A percentile compares a stretch with the other conserved stretches of the same genome.
Evolutionary conservation across 2,113 vertebrate genomes (phyloP).

Genomic region (Phasianus colchicus): DNA sequence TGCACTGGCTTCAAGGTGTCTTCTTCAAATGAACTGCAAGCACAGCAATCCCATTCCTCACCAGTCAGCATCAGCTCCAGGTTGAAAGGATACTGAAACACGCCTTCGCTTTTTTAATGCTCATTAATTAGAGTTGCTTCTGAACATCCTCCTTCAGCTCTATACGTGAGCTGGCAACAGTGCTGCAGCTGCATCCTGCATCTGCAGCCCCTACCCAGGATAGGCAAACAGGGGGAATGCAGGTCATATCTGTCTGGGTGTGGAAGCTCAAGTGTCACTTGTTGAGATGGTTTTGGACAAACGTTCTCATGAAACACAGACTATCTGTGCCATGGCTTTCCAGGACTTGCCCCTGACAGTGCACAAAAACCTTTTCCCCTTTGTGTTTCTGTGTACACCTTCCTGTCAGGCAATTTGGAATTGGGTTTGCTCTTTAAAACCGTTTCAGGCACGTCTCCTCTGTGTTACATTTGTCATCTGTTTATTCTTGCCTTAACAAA

Average conservation of each 20-base stretch:
- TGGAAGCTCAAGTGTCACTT: not conserved
- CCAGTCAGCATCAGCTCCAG: not conserved
- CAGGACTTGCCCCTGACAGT: not conserved
- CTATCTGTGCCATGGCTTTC: not conserved
- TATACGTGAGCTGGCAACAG: fast-evolving
- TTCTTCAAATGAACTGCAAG: not conserved
- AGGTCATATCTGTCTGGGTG: fast-evolving
- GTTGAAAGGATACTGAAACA: slow-evolving; percentile 30
- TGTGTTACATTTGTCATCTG: slow-evolving; percentile 43
- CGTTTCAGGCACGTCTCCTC: slow-evolving; percentile 30
- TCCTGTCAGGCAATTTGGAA: not conserved
- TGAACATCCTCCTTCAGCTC: not conserved
- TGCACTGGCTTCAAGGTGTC: not conserved
- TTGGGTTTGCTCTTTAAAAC: not conserved
- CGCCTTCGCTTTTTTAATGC: not conserved
- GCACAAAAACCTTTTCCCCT: not conserved
- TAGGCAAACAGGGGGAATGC: not conserved
- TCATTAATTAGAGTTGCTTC: not conserved
- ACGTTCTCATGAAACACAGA: not conserved
- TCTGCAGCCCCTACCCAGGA: not conserved
- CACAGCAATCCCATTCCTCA: not conserved
- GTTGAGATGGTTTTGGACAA: not conserved
- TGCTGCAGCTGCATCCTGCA: not conserved
- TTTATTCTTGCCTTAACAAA: slow-evolving; percentile 62
- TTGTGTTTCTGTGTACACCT: not conserved